phyloP scores from a whole-genome alignment of 1,140 invertebrate species.

The Heliconius himera region DNA sequence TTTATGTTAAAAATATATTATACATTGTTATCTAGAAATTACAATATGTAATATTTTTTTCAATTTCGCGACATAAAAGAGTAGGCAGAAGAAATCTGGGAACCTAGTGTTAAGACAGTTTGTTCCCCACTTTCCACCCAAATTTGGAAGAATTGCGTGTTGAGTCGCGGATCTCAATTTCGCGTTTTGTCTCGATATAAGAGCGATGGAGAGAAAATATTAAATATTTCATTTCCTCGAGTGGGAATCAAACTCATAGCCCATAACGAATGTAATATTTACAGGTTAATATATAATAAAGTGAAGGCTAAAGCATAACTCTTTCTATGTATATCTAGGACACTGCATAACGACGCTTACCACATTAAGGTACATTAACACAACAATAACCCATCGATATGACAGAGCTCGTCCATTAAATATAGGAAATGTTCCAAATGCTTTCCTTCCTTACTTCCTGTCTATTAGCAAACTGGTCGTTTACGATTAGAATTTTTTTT shows the following conservation, averaged over 20 bases:
- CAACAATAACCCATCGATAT: neutral
- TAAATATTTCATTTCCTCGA: no score
- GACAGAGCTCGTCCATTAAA: constrained; percentile 1
- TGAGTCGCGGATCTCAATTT: no score
- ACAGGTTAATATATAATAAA: neutral
- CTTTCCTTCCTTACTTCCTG: neutral
- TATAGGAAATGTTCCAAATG: constrained; percentile 1
- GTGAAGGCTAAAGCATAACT: neutral
- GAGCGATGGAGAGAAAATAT: no score
- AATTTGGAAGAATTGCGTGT: no score
- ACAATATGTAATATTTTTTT: no score
- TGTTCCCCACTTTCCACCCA: no score
- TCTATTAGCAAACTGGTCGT: neutral
- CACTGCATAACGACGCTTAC: neutral
- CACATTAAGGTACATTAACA: constrained; percentile 1
- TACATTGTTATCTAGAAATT: no score
- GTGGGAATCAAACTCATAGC: neutral
- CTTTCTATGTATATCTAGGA: neutral
- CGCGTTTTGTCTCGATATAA: no score
- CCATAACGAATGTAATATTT: neutral
- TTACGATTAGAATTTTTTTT: neutral
- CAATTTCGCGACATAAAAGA: no score
- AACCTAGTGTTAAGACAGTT: no score
- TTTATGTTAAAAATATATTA: no score
- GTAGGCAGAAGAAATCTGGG: no score